These are phyloP conservation scores for Molossus molossus DNA, from an alignment of 2,797 vertebrate species.

Conservation along the genomic window DNA sequence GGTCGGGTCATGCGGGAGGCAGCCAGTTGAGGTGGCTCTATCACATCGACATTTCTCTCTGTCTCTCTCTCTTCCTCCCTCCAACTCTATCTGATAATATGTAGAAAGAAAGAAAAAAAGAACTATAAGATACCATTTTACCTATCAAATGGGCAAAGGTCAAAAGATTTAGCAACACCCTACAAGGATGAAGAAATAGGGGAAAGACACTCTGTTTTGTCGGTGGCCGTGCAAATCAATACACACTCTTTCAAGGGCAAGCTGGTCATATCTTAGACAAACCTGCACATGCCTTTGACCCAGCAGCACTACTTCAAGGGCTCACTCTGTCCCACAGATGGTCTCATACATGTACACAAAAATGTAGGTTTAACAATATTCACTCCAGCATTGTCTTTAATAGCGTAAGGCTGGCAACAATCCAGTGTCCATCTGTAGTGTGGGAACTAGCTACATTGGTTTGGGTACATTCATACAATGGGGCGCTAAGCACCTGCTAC, in stretches of 20 bases:
- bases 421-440: background rate
- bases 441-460: background rate
- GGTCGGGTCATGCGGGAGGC: no score
- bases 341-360: background rate
- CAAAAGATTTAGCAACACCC: background rate
- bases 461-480: background rate
- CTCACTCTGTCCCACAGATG: background rate
- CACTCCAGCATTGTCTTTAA: background rate
- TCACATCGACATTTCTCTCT: no score
- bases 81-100: no score
- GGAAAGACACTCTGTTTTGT: background rate
- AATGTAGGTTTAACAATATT: background rate
- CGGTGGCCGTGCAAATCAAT: background rate
- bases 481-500: slow-evolving; percentile 15
- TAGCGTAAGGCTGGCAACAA: background rate
- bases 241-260: background rate
- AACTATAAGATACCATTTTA: background rate
- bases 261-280: background rate
- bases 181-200: background rate
- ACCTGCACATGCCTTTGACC: background rate
- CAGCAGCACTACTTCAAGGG: background rate
- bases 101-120: background rate
- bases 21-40: no score
- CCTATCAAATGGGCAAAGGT: background rate
- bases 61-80: no score